phyloP scores from a whole-genome alignment of 23 tunicate species.

The Oikopleura albicans region DNA sequence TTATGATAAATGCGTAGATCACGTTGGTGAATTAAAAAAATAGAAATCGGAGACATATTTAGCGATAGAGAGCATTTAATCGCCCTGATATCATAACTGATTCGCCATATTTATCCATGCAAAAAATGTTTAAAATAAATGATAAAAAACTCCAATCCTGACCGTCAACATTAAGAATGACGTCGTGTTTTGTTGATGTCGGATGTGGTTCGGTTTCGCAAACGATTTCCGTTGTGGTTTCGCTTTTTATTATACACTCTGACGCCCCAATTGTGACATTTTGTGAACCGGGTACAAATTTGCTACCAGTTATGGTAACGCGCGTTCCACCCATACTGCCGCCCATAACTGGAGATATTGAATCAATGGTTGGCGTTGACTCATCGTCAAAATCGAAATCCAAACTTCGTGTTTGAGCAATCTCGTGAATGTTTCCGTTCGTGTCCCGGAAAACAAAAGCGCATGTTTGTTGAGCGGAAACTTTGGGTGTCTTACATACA shows the following conservation, averaged over 20 bases:
- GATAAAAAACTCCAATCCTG: too few relatives aligned
- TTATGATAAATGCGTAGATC: too few relatives aligned
- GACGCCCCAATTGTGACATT: not conserved
- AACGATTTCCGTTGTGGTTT: not conserved
- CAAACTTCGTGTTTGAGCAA: not conserved
- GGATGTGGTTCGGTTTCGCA: not conserved
- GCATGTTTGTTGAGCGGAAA: too few relatives aligned
- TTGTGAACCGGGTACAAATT: not conserved
- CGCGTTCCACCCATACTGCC: slow-evolving; percentile 8
- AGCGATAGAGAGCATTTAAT: too few relatives aligned
- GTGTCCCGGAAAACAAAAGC: not conserved
- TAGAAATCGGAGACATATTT: too few relatives aligned
- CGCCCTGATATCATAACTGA: too few relatives aligned
- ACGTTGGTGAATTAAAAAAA: too few relatives aligned
- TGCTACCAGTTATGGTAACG: not conserved
- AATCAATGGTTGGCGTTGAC: not conserved
- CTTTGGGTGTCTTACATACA: too few relatives aligned
- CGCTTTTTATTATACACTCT: not conserved
- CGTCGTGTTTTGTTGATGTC: not conserved
- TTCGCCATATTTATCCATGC: too few relatives aligned
- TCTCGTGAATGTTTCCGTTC: not conserved
- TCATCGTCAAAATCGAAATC: not conserved
- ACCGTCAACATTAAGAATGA: not conserved
- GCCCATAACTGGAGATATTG: not conserved
- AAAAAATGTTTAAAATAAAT: too few relatives aligned